Evolutionary conservation across 2,888 invertebrate genomes (phyloP).

Genomic region (Brachypalpus laphriformis): DNA sequence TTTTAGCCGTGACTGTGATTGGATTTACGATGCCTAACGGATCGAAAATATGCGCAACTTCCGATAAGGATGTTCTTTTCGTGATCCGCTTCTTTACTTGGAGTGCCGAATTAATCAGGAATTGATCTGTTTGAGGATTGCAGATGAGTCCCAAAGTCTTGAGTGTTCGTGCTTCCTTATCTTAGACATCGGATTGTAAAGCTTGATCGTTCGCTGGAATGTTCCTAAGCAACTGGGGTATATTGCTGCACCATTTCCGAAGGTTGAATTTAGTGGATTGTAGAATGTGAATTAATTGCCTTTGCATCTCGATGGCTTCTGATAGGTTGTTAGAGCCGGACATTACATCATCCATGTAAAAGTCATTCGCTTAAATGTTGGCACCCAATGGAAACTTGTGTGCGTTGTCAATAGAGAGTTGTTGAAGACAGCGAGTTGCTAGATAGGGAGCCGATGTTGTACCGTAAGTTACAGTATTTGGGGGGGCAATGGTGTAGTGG

Average conservation of each 20-base stretch:
- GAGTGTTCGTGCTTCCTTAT: background rate
- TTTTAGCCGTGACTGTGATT: no score
- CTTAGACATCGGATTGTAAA: background rate
- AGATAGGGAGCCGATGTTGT: background rate
- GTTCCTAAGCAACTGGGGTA: background rate
- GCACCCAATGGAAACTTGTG: background rate
- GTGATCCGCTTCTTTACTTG: background rate
- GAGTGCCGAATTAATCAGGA: background rate
- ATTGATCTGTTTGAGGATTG: background rate
- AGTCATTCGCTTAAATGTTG: no score
- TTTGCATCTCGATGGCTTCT: background rate
- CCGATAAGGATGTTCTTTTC: background rate
- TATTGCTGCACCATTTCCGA: background rate
- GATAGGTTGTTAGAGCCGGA: background rate
- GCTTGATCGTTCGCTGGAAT: background rate
- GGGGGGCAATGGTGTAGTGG: no score
- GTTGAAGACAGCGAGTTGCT: no score
- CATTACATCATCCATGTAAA: background rate
- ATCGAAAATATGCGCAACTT: no score
- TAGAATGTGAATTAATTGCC: background rate
- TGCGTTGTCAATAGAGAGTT: background rate
- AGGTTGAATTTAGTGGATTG: background rate
- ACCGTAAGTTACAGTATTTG: no score
- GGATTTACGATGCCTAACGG: no score
- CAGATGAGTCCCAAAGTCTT: background rate